phyloP scores from a whole-genome alignment of 2,797 vertebrate species.

The Nothura maculosa region DNA sequence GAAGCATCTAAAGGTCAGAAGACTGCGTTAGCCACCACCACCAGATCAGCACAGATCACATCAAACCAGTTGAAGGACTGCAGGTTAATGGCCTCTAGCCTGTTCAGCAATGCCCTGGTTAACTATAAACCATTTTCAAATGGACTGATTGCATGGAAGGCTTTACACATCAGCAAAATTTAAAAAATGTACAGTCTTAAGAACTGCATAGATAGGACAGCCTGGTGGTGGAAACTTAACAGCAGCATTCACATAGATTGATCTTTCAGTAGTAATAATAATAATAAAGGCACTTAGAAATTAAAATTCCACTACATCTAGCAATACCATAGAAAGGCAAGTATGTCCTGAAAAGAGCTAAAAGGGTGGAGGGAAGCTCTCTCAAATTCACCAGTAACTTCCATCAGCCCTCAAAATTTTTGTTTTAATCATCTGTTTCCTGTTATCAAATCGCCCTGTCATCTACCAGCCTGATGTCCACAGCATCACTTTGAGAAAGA shows the following conservation, averaged over 20 bases:
- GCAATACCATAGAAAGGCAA: background rate
- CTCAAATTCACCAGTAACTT: background rate
- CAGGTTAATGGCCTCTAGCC: background rate
- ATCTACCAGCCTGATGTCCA: background rate
- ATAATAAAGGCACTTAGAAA: background rate
- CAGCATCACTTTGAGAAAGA: background rate
- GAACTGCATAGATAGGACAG: background rate
- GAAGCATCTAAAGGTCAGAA: constrained; percentile 7
- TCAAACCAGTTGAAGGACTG: background rate
- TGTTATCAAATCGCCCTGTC: background rate
- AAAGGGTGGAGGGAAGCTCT: background rate
- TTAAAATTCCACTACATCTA: accelerated
- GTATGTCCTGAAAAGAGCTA: background rate
- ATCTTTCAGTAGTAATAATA: background rate
- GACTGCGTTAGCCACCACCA: background rate
- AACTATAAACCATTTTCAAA: constrained; percentile 5
- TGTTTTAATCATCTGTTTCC: background rate
- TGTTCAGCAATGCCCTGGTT: background rate
- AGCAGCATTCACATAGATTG: background rate
- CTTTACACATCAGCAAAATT: background rate
- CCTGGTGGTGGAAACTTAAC: background rate
- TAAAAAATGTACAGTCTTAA: background rate
- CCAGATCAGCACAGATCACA: background rate
- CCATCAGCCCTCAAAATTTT: background rate
- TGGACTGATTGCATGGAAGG: background rate